A percentile compares a stretch with the other conserved stretches of the same genome.
phyloP scores from a whole-genome alignment of 2,113 vertebrate species.

The Vanacampus margaritifer region DNA sequence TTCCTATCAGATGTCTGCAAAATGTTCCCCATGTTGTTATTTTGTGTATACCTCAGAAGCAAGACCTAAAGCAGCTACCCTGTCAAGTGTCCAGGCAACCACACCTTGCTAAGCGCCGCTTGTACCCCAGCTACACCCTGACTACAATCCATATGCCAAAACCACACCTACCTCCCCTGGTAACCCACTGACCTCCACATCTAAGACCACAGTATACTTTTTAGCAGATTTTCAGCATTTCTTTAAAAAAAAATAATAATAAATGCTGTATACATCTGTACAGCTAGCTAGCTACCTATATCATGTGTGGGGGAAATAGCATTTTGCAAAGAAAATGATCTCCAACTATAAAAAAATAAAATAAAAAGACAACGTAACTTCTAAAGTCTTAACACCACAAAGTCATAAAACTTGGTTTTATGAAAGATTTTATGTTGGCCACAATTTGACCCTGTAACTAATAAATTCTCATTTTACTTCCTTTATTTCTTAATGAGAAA shows the following conservation, averaged over 20 bases:
- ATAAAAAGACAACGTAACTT: too few relatives aligned
- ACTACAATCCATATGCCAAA: constrained; percentile 28
- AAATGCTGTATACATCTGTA: too few relatives aligned
- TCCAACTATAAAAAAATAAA: too few relatives aligned
- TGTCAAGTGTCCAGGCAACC: constrained; percentile 33
- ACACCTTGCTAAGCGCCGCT: constrained; percentile 18
- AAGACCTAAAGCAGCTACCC: constrained; percentile 41
- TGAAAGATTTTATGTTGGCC: too few relatives aligned
- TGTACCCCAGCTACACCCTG: constrained; percentile 9
- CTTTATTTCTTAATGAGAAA: too few relatives aligned
- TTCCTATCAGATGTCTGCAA: constrained; percentile 46
- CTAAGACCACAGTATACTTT: constrained; percentile 42
- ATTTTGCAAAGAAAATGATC: too few relatives aligned
- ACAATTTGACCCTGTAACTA: too few relatives aligned
- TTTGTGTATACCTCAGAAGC: constrained; percentile 47
- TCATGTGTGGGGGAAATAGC: too few relatives aligned
- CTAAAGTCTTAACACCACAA: too few relatives aligned
- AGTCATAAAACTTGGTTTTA: too few relatives aligned
- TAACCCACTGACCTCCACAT: constrained; percentile 44
- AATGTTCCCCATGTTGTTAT: constrained; percentile 16
- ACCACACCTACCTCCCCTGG: constrained; percentile 56
- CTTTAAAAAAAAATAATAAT: neutral
- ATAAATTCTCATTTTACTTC: too few relatives aligned
- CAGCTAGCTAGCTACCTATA: too few relatives aligned
- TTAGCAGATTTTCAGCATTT: neutral